These are phyloP conservation scores for Rapana venosa DNA, from an alignment of 2,888 invertebrate species.

Conservation along the genomic window DNA sequence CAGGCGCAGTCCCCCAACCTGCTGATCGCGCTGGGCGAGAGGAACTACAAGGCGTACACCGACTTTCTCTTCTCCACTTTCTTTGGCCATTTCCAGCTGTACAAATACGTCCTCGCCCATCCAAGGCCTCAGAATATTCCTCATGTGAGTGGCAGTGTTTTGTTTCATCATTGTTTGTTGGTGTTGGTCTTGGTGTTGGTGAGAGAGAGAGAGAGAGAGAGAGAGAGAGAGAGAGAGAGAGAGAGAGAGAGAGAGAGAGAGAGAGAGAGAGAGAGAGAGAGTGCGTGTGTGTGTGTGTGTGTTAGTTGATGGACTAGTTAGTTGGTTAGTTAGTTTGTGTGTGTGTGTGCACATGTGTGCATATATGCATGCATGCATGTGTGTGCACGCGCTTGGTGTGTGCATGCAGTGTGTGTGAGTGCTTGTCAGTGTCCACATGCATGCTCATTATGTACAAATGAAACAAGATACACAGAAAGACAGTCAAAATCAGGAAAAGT, in stretches of 20 bases:
- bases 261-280: background rate
- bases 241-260: constrained; percentile 4
- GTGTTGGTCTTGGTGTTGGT: background rate
- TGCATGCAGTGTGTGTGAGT: background rate
- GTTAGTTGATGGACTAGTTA: too few relatives aligned
- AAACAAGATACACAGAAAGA: too few relatives aligned
- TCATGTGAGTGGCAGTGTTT: background rate
- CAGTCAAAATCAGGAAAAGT: too few relatives aligned
- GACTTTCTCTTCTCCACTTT: constrained; percentile 71
- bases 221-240: background rate
- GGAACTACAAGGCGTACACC: constrained; percentile 67
- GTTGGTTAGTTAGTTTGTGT: too few relatives aligned
- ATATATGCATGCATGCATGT: background rate
- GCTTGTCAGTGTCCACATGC: background rate
- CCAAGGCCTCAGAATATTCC: constrained; percentile 13
- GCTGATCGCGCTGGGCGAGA: constrained; percentile 57
- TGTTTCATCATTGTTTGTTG: background rate
- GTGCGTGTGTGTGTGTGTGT: background rate
- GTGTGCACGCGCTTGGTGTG: background rate
- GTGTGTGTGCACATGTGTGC: background rate
- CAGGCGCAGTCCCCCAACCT: constrained; percentile 54
- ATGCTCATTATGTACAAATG: background rate
- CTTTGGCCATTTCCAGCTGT: constrained; percentile 71
- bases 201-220: background rate
- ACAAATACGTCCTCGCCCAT: constrained; percentile 60